phyloP scores from a whole-genome alignment of 1,140 invertebrate species.

The Ridgeia piscesae region DNA sequence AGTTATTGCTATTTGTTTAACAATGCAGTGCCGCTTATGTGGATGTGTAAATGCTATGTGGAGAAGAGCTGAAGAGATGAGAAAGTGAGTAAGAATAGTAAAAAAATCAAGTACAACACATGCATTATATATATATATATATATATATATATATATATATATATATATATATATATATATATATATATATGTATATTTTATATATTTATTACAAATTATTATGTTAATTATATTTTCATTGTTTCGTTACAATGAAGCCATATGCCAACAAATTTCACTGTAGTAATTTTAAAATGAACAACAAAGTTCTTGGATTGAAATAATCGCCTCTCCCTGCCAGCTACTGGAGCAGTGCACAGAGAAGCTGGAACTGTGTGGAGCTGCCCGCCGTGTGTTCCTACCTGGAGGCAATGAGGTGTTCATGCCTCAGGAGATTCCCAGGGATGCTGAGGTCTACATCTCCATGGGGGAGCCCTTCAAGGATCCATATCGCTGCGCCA shows the following conservation, averaged over 20 bases:
- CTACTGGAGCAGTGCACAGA: slow-evolving; percentile 55
- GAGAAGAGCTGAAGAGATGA: too few relatives aligned
- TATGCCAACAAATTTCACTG: neutral
- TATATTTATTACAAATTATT: too few relatives aligned
- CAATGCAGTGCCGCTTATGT: neutral
- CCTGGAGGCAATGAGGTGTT: slow-evolving; percentile 54
- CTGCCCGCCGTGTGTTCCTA: slow-evolving; percentile 54
- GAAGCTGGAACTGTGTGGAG: slow-evolving; percentile 51
- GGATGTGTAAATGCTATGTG: too few relatives aligned
- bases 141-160: neutral
- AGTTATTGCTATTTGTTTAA: neutral
- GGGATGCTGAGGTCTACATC: slow-evolving; percentile 50
- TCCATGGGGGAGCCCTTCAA: slow-evolving; percentile 56
- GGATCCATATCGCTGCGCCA: slow-evolving; percentile 45
- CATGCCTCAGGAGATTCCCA: slow-evolving; percentile 44
- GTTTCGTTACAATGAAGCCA: neutral
- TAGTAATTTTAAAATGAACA: neutral
- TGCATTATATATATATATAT: neutral
- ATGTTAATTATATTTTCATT: too few relatives aligned
- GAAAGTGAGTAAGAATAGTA: too few relatives aligned
- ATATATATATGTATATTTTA: neutral
- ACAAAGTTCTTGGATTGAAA: neutral
- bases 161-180: neutral
- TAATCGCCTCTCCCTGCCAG: slow-evolving; percentile 30
- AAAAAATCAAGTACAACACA: too few relatives aligned